A percentile compares a stretch with the other conserved stretches of the same genome.
Evolutionary conservation across 1,140 invertebrate genomes (phyloP).

Genomic region (Gonioctena quinquepunctata): DNA sequence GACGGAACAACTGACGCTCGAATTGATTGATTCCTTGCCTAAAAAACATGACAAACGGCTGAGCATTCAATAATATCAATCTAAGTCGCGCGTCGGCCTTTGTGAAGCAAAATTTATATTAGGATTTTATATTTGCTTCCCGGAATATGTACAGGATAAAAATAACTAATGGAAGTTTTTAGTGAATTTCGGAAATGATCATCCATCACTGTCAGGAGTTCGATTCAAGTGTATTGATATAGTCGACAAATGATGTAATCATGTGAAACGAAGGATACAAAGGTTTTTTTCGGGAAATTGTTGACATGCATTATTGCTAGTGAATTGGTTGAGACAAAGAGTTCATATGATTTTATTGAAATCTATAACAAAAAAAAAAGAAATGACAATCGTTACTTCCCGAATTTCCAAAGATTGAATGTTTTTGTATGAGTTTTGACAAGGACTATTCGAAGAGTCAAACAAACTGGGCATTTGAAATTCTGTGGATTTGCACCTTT

Average conservation of each 20-base stretch:
- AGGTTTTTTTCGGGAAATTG: too few relatives aligned
- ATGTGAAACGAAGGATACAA: not conserved
- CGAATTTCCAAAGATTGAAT: too few relatives aligned
- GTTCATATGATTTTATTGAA: too few relatives aligned
- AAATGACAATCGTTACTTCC: too few relatives aligned
- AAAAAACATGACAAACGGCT: slow-evolving; percentile 15
- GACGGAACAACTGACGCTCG: not conserved
- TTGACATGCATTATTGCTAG: too few relatives aligned
- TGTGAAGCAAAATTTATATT: slow-evolving; percentile 7
- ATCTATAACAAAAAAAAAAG: too few relatives aligned
- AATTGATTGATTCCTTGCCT: slow-evolving; percentile 1
- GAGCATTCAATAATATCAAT: slow-evolving; percentile 21
- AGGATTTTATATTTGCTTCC: slow-evolving; percentile 11
- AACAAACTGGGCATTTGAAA: too few relatives aligned
- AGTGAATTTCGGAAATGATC: slow-evolving; percentile 7
- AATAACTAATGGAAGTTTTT: slow-evolving; percentile 15
- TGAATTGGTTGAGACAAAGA: too few relatives aligned
- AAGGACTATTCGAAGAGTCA: too few relatives aligned
- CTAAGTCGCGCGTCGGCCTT: not conserved
- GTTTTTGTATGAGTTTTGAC: too few relatives aligned
- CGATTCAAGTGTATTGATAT: slow-evolving; percentile 4
- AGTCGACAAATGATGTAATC: slow-evolving; percentile 9
- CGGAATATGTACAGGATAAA: slow-evolving; percentile 7
- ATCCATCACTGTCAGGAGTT: slow-evolving; percentile 7
- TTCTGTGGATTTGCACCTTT: too few relatives aligned